phyloP scores from a whole-genome alignment of 2,797 vertebrate genomes.

The Alcedo atthis region DNA sequence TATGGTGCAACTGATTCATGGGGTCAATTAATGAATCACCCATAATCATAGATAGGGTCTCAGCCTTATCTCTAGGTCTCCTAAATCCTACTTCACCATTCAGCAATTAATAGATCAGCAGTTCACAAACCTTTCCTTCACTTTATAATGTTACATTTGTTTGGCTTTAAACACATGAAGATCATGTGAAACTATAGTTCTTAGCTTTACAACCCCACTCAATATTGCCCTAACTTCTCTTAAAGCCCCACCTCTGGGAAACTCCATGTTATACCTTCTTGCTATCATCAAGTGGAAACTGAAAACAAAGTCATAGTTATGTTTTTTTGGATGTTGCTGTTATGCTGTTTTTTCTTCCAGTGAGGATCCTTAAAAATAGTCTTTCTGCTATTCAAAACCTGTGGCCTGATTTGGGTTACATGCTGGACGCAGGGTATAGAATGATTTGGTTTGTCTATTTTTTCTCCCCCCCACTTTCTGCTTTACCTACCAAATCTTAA shows the following conservation, averaged over 20 bases:
- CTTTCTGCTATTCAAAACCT: neutral
- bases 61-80: neutral
- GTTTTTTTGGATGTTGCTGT: neutral
- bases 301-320: neutral
- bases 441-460: neutral
- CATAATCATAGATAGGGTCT: neutral
- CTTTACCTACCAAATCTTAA: neutral
- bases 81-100: neutral
- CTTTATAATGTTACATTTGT: neutral
- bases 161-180: neutral
- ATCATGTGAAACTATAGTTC: neutral
- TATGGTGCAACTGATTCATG: neutral
- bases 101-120: neutral
- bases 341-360: neutral
- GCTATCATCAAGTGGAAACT: neutral
- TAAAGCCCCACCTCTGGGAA: neutral
- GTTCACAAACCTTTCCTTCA: neutral
- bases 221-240: neutral
- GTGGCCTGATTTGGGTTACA: neutral
- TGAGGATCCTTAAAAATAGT: neutral
- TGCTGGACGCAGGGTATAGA: neutral
- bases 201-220: neutral
- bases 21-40: neutral
- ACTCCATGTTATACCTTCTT: neutral
- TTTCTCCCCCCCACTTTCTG: neutral